Percentiles rank a stretch among this genome's conserved stretches.
phyloP scores from a whole-genome alignment of 2,888 invertebrate species.

The Rhodophaea formosa region DNA sequence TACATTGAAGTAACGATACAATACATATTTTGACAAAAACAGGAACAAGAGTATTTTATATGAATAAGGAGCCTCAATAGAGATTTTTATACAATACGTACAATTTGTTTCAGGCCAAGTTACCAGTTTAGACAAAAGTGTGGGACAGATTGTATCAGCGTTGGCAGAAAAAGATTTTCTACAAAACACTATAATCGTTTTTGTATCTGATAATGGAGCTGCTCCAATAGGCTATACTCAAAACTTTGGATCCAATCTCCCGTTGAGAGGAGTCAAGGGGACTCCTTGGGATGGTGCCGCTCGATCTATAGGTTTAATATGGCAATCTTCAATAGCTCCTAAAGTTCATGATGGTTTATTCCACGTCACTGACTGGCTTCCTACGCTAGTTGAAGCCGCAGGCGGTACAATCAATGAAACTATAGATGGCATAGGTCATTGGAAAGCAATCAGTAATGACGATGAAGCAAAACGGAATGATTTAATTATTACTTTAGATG shows the following conservation, averaged over 20 bases:
- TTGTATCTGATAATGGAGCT: conserved; percentile 92
- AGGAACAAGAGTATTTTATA: no score
- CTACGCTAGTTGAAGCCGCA: conserved; percentile 80
- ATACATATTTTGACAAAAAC: no score
- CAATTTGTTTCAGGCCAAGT: conserved; percentile 74
- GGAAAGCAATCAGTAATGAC: conserved; percentile 77
- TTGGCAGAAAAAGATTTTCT: conserved; percentile 84
- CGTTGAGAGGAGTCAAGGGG: conserved; percentile 87
- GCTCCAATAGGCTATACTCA: conserved; percentile 82
- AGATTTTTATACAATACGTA: no score
- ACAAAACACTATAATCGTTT: conserved; percentile 89
- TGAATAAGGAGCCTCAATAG: no score
- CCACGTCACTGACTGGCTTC: conserved; percentile 90
- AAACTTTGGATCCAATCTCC: conserved; percentile 88
- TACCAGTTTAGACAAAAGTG: conserved; percentile 87
- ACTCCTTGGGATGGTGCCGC: conserved; percentile 91
- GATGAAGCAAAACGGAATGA: conserved; percentile 60
- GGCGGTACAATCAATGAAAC: conserved; percentile 43
- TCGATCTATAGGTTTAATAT: conserved; percentile 85
- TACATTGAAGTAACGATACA: no score
- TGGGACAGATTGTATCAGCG: conserved; percentile 86
- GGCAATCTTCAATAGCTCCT: conserved; percentile 76
- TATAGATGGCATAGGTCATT: conserved; percentile 84
- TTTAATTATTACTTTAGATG: conserved; percentile 78
- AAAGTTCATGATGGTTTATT: conserved; percentile 78